These are phyloP conservation scores for Protaetia brevitarsis DNA, from an alignment of 1,140 invertebrate genomes.

Conservation along the genomic window DNA sequence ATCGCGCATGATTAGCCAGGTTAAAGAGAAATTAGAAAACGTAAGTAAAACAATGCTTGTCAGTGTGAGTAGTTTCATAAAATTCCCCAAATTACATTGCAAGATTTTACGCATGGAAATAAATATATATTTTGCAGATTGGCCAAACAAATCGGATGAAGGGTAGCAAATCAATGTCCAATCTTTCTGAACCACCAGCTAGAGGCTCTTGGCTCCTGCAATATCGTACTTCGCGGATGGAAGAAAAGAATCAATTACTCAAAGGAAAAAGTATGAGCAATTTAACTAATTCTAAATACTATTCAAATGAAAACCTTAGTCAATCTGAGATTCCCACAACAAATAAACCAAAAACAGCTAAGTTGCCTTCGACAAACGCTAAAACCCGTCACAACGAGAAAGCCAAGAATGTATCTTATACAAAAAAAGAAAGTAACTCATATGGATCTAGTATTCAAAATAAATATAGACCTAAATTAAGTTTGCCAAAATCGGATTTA, in stretches of 20 bases:
- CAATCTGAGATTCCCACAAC: neutral
- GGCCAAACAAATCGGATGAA: neutral
- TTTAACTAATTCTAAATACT: neutral
- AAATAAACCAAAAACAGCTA: neutral
- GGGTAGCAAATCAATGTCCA: neutral
- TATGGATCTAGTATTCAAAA: too few relatives aligned
- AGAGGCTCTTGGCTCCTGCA: neutral
- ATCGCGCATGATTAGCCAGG: neutral
- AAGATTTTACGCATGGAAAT: neutral
- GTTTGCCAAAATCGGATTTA: neutral
- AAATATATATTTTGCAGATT: neutral
- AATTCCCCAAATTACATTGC: neutral
- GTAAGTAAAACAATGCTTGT: neutral
- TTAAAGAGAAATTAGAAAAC: neutral
- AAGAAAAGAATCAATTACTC: neutral
- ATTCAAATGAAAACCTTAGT: neutral
- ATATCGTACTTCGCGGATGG: neutral
- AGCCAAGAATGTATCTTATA: too few relatives aligned
- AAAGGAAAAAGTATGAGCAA: neutral
- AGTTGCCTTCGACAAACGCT: too few relatives aligned
- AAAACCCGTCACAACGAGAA: too few relatives aligned
- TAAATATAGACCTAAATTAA: neutral
- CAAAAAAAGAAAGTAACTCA: too few relatives aligned
- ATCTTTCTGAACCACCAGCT: neutral
- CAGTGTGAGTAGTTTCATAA: neutral